Percentiles rank a stretch among this genome's conserved stretches.
Conservation (phyloP, 2,888 invertebrate genomes). For the Masnerella sp. region DNA sequence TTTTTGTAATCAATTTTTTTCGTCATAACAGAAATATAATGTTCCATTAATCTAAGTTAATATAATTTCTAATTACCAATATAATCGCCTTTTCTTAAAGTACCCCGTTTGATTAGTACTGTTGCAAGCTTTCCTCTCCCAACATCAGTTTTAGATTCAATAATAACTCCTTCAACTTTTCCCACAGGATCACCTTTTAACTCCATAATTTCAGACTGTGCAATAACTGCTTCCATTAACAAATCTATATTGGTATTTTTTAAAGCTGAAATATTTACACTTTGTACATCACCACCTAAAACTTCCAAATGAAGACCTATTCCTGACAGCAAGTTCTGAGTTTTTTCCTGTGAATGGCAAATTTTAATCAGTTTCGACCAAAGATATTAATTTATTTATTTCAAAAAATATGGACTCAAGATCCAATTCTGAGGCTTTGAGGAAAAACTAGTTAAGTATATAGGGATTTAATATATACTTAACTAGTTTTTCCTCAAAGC, state of each 20-base stretch:
- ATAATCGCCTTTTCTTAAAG: constrained; percentile 79
- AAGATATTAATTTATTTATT: too few species aligned
- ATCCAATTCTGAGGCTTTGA: too few species aligned
- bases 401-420: too few species aligned
- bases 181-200: constrained; percentile 90
- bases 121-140: constrained; percentile 83
- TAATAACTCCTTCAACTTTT: constrained; percentile 91
- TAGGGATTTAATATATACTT: too few species aligned
- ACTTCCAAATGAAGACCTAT: constrained; percentile 91
- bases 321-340: constrained; percentile 86
- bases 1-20: too few species aligned
- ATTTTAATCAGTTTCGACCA: not conserved
- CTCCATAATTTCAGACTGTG: constrained; percentile 93
- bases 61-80: constrained; percentile 75
- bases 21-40: too few species aligned
- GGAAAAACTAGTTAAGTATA: too few species aligned
- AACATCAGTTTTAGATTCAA: constrained; percentile 88
- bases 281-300: constrained; percentile 94
- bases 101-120: constrained; percentile 81
- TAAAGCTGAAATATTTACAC: constrained; percentile 94
- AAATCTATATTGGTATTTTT: constrained; percentile 87
- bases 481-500: too few species aligned
- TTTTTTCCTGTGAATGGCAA: constrained; percentile 80
- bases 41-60: too few species aligned
- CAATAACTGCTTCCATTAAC: constrained; percentile 89